Percentiles rank a stretch among this genome's conserved stretches.
These are phyloP conservation scores for Tragelaphus oryx DNA, from an alignment of 2,797 vertebrate genomes.

Conservation along the genomic window DNA sequence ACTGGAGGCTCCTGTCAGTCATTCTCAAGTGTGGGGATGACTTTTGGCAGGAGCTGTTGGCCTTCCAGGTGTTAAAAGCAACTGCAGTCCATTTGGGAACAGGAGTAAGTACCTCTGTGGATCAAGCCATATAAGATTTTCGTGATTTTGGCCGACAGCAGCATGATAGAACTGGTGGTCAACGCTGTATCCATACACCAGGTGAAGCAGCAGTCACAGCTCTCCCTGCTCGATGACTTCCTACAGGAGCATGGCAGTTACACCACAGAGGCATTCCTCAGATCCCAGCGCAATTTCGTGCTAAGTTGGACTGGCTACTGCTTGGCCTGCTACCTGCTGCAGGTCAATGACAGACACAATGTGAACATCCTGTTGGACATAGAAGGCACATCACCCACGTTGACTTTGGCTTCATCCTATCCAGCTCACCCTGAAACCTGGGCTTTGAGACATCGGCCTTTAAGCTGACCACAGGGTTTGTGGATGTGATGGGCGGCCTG, in stretches of 20 bases:
- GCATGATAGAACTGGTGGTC: slow-evolving; percentile 78
- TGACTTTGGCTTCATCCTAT: slow-evolving; percentile 97
- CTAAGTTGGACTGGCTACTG: slow-evolving; percentile 95
- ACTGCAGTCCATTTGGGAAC: slow-evolving; percentile 94
- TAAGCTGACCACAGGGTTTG: slow-evolving; percentile 93
- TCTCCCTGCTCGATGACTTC: slow-evolving; percentile 91
- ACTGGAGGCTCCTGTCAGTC: slow-evolving; percentile 93
- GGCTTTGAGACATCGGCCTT: slow-evolving; percentile 97
- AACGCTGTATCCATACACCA: slow-evolving; percentile 96
- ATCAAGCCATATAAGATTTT: slow-evolving; percentile 96
- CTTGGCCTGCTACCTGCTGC: slow-evolving; percentile 95
- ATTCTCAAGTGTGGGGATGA: slow-evolving; percentile 98
- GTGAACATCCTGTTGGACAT: slow-evolving; percentile 92
- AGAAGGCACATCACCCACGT: slow-evolving; percentile 96
- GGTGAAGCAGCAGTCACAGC: slow-evolving; percentile 96
- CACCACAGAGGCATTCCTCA: slow-evolving; percentile 92
- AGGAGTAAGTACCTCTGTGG: slow-evolving; percentile 94
- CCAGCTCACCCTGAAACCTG: slow-evolving; percentile 93
- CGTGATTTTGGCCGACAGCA: slow-evolving; percentile 91
- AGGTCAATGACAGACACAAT: slow-evolving; percentile 97
- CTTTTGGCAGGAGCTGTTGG: slow-evolving; percentile 94
- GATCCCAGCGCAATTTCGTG: slow-evolving; percentile 92
- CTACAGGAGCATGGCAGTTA: slow-evolving; percentile 91
- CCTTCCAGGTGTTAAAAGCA: slow-evolving; percentile 94
- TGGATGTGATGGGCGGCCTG: slow-evolving; percentile 94